Conservation (phyloP, 2,797 vertebrate species). For the Microctenopoma steveboyesi region DNA sequence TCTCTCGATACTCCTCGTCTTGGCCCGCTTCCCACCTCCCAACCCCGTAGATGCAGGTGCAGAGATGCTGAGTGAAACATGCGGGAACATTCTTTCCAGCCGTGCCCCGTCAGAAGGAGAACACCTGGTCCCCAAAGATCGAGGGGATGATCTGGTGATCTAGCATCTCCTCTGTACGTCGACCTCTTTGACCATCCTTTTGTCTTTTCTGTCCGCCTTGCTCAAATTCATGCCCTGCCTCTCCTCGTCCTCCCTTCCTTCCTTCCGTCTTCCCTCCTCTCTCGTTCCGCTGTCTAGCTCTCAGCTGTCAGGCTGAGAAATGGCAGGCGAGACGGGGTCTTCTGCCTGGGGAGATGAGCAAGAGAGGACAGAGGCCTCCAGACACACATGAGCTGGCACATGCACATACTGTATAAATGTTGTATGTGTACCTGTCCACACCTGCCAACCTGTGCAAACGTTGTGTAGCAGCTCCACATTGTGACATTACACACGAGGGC, state of each 20-base stretch:
- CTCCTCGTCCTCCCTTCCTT: not conserved
- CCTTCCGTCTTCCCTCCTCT: slow-evolving; percentile 12
- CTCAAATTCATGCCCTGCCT: slow-evolving; percentile 34
- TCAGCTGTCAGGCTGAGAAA: slow-evolving; percentile 80
- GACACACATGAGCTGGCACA: slow-evolving; percentile 37
- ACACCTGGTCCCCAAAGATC: slow-evolving; percentile 73
- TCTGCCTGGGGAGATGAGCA: slow-evolving; percentile 70
- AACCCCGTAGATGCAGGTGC: slow-evolving; percentile 70
- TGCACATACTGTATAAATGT: slow-evolving; percentile 19
- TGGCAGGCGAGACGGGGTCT: slow-evolving; percentile 75
- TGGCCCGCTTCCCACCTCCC: slow-evolving; percentile 48
- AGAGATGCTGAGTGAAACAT: slow-evolving; percentile 74
- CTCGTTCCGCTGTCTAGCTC: slow-evolving; percentile 70
- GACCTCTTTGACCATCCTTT: slow-evolving; percentile 33
- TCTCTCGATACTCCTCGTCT: slow-evolving; percentile 68
- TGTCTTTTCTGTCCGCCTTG: slow-evolving; percentile 32
- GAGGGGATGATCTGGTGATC: slow-evolving; percentile 32
- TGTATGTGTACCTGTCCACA: slow-evolving; percentile 30
- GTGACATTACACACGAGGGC: slow-evolving; percentile 7
- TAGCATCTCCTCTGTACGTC: slow-evolving; percentile 41
- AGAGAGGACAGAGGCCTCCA: slow-evolving; percentile 63
- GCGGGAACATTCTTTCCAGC: slow-evolving; percentile 48
- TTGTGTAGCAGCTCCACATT: slow-evolving; percentile 40
- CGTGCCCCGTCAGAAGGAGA: slow-evolving; percentile 62
- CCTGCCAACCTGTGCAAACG: slow-evolving; percentile 42